These are phyloP conservation scores for Nanorana parkeri DNA, from an alignment of 2,113 vertebrate genomes.

Conservation along the genomic window DNA sequence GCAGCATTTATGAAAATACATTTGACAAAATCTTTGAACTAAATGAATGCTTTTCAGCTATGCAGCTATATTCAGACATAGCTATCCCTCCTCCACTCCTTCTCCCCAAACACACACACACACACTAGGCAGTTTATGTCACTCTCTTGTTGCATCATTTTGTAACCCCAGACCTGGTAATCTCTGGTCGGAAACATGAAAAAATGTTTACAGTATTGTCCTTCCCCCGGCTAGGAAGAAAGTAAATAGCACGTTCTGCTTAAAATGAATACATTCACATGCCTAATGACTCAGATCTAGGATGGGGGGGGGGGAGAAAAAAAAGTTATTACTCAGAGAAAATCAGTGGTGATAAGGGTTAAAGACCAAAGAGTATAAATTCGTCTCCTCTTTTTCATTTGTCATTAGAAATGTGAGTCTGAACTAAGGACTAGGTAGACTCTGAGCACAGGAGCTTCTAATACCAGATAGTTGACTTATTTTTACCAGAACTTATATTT, in stretches of 20 bases:
- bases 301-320: constrained; percentile 1
- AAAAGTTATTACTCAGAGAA: constrained; percentile 41
- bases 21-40: too few relatives aligned
- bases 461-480: neutral
- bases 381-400: constrained; percentile 41
- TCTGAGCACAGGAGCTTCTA: constrained; percentile 2
- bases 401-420: constrained; percentile 45
- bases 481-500: constrained; percentile 23
- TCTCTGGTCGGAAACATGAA: constrained; percentile 57
- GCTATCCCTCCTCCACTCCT: neutral
- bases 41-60: too few relatives aligned
- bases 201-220: constrained; percentile 53
- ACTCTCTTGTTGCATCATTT: constrained; percentile 49
- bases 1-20: too few relatives aligned
- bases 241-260: constrained; percentile 39
- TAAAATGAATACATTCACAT: constrained; percentile 34
- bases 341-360: constrained; percentile 40
- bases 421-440: constrained; percentile 38
- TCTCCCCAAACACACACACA: constrained; percentile 18
- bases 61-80: too few relatives aligned
- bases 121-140: constrained; percentile 31
- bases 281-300: constrained; percentile 43
- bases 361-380: constrained; percentile 57
- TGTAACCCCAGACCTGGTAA: constrained; percentile 40
- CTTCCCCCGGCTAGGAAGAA: constrained; percentile 49